Base-by-base conservation (phyloP, 2,888 invertebrate genomes). In the Andrena bicolor region DNA sequence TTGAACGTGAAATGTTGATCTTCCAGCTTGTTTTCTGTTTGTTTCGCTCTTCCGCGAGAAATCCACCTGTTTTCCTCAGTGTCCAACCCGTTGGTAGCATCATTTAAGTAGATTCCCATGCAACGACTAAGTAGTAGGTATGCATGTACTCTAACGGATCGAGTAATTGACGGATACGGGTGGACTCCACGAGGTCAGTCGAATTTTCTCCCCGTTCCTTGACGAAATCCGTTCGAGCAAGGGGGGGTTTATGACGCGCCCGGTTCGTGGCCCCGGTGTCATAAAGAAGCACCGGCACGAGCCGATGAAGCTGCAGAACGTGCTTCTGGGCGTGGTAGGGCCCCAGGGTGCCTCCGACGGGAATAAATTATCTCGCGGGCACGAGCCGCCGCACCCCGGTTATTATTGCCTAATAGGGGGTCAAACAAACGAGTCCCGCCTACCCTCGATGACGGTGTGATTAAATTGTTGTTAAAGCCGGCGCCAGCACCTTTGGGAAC, bases 391-490 rank as follows among this genome's bases (percentile, higher is more conserved):
- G 90, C 91, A 89, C 90, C 86, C 88, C 88, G 86, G 89, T 93
- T 92, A 92, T 93, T 92, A 93, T 92, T 93, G 89, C 92, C 91
- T 92, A 93, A 93, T 92, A 91, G 91, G 91, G 89, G 87, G 89
- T 86, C 91, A 90, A 93, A 92, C 92, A 91, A 92, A 90, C 88
- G 87, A 88, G 91, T 90, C 93, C 92, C 92, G 91, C 93, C 93
- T 90, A 90, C 90, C 88, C 88, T 88, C 83, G 73, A 91, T 90
- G 89, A 90, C 85, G 85, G 85, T 87, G 81, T 90, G 91, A 92
- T 92, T 91, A 91, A 92, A 91, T 90, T 88, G 88, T 87, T 81
- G 76, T 81, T 76, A 65, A 73, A 76, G 65, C 20, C 32, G 61
- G 32, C 48, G 58, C 23, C 65, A 28, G 49, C 65, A 28, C 60